Evolutionary conservation across 2,888 invertebrate genomes (phyloP).

Genomic region (Corythucha ciliata): DNA sequence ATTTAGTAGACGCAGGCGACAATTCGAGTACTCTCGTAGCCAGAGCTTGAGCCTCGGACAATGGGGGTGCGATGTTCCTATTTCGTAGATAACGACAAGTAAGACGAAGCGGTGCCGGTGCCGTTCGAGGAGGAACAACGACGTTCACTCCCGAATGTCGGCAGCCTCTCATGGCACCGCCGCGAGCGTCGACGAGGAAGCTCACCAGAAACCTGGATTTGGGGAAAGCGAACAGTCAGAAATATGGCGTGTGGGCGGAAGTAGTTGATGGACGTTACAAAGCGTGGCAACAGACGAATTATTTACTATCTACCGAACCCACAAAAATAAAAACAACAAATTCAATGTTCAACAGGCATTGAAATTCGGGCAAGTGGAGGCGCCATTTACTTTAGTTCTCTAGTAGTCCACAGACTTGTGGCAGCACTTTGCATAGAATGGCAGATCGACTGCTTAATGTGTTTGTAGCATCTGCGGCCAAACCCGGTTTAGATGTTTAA

Average conservation of each 20-base stretch:
- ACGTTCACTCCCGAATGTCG: constrained; percentile 94
- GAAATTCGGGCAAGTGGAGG: no score
- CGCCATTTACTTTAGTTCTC: no score
- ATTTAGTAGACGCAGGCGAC: constrained; percentile 91
- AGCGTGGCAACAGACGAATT: no score
- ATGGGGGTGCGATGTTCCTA: constrained; percentile 80
- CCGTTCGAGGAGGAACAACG: constrained; percentile 92
- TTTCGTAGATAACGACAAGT: constrained; percentile 85
- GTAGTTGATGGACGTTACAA: no score
- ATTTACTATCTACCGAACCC: no score
- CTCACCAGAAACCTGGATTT: constrained; percentile 92
- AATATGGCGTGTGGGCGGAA: no score
- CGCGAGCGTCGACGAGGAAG: constrained; percentile 97
- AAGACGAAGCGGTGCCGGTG: constrained; percentile 88
- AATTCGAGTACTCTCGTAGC: constrained; percentile 90
- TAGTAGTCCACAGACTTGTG: no score
- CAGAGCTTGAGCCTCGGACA: constrained; percentile 97
- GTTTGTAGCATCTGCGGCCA: no score
- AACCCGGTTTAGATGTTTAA: no score
- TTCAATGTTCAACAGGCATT: constrained; percentile 20
- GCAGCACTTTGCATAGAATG: no score
- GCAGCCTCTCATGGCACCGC: constrained; percentile 98
- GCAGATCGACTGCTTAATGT: no score
- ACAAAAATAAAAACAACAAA: constrained; percentile 25
- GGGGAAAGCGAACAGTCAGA: no score